These are phyloP conservation scores for Callinectes sapidus DNA, from an alignment of 2,888 invertebrate genomes.

Conservation along the genomic window DNA sequence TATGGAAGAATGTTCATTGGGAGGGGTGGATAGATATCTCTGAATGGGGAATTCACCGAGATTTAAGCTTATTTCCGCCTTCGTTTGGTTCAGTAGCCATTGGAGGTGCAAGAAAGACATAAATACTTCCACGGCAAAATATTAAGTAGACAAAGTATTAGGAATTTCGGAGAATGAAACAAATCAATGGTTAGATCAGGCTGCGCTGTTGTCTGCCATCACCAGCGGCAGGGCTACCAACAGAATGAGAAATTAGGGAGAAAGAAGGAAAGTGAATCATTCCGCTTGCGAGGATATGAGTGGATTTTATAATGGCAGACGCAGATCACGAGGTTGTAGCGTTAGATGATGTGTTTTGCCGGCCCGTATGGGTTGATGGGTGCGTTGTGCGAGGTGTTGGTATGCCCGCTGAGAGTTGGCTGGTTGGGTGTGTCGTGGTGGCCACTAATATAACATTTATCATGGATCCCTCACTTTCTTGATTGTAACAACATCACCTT, in stretches of 20 bases:
- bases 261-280: background rate
- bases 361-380: background rate
- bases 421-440: conserved; percentile 14
- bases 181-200: conserved; percentile 14
- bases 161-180: conserved; percentile 12
- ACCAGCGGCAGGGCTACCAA: background rate
- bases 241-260: background rate
- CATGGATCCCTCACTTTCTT: background rate
- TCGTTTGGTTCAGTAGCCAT: background rate
- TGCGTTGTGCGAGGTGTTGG: background rate
- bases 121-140: background rate
- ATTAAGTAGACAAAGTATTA: background rate
- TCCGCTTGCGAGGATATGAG: background rate
- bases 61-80: background rate
- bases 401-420: conserved; percentile 3
- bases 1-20: background rate
- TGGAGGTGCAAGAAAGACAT: background rate
- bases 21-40: background rate
- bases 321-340: background rate
- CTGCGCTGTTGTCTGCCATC: conserved; percentile 11
- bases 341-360: background rate
- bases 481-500: background rate
- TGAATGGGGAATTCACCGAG: background rate
- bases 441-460: conserved; percentile 5
- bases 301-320: background rate